These are phyloP conservation scores for Yponomeuta evonymella DNA, from an alignment of 2,888 invertebrate species.

Conservation along the genomic window DNA sequence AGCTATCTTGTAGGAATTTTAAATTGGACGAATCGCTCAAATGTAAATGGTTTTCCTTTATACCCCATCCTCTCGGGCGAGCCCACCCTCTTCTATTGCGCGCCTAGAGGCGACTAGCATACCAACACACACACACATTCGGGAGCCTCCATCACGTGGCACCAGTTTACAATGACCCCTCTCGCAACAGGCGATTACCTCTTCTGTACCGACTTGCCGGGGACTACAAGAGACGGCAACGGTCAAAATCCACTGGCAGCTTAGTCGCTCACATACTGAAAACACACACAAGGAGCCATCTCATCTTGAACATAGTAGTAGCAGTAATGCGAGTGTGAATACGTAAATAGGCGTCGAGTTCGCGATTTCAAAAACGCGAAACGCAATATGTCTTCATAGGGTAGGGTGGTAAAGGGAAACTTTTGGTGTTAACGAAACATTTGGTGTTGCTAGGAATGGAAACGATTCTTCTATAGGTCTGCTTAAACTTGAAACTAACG, in stretches of 20 bases:
- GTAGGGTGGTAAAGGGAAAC: conserved; percentile 58
- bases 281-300: conserved; percentile 56
- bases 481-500: conserved; percentile 33
- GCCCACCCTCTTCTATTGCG: conserved; percentile 72
- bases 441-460: conserved; percentile 50
- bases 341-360: conserved; percentile 72
- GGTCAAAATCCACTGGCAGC: conserved; percentile 52
- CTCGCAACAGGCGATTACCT: conserved; percentile 61
- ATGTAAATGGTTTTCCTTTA: conserved; percentile 78
- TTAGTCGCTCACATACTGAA: conserved; percentile 56
- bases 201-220: conserved; percentile 50
- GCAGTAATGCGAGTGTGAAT: conserved; percentile 74
- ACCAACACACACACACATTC: conserved; percentile 69
- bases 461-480: conserved; percentile 52
- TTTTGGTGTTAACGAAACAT: conserved; percentile 63
- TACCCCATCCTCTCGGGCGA: conserved; percentile 70
- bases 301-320: conserved; percentile 68
- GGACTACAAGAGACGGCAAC: conserved; percentile 38
- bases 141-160: conserved; percentile 63
- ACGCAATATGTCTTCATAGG: conserved; percentile 72
- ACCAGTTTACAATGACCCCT: conserved; percentile 56
- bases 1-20: conserved; percentile 77
- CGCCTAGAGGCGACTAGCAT: conserved; percentile 75
- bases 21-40: conserved; percentile 78
- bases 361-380: conserved; percentile 75